These are phyloP conservation scores for Pecten maximus DNA, from an alignment of 2,888 invertebrate species.

Conservation along the genomic window DNA sequence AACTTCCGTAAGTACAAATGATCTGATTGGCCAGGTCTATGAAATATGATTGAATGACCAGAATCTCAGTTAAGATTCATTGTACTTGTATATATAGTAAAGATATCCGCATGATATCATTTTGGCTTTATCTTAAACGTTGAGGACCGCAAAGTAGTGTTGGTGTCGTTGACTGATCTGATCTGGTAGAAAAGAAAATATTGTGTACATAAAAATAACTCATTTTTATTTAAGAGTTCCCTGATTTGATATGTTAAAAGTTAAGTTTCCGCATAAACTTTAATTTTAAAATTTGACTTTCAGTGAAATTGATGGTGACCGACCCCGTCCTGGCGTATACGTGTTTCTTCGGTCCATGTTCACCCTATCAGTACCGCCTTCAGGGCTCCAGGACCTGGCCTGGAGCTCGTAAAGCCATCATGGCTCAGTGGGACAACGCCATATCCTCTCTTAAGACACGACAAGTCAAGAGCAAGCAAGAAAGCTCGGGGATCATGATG, in stretches of 20 bases:
- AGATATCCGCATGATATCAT: too few species aligned
- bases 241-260: too few species aligned
- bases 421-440: conserved; percentile 76
- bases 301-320: conserved; percentile 68
- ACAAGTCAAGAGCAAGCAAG: conserved; percentile 39
- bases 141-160: too few species aligned
- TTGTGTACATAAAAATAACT: too few species aligned
- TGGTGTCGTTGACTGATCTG: too few species aligned
- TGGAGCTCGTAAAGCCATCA: conserved; percentile 83
- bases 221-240: too few species aligned
- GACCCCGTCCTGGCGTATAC: conserved; percentile 74
- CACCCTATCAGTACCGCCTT: conserved; percentile 82
- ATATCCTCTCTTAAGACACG: conserved; percentile 62
- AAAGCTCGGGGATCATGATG: background rate
- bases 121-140: too few species aligned
- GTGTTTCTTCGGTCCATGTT: conserved; percentile 78
- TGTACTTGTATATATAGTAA: too few species aligned
- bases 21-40: background rate
- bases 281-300: conserved; percentile 23
- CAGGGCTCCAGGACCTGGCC: conserved; percentile 82
- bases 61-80: too few species aligned
- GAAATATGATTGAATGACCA: background rate
- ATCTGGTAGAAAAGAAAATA: too few species aligned
- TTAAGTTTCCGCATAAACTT: too few species aligned
- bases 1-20: conserved; percentile 71